Percentiles rank a stretch among this genome's conserved stretches.
Conservation (phyloP, 2,797 vertebrate species). For the Trichosurus vulpecula region DNA sequence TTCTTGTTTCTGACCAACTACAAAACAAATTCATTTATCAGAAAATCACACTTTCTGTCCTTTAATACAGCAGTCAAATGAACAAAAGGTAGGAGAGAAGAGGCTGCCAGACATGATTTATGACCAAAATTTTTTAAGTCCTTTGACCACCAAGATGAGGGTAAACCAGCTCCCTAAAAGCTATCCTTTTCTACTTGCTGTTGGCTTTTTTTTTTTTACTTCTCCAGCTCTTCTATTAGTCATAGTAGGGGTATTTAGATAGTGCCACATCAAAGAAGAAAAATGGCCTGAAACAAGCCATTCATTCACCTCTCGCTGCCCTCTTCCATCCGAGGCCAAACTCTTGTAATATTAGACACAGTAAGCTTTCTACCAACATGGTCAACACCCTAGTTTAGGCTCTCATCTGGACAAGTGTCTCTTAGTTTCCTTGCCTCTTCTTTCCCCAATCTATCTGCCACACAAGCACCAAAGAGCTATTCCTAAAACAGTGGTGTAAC, state of each 20-base stretch:
- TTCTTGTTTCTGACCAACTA: background rate
- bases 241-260: background rate
- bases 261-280: background rate
- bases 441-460: slow-evolving; percentile 21
- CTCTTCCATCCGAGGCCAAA: background rate
- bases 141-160: background rate
- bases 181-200: background rate
- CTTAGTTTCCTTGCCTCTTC: background rate
- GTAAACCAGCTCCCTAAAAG: background rate
- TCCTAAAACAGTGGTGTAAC: slow-evolving; percentile 9
- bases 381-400: background rate
- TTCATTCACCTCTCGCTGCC: background rate
- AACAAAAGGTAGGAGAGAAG: background rate
- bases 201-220: background rate
- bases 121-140: background rate
- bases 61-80: background rate
- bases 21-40: background rate
- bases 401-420: background rate
- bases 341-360: background rate
- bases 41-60: background rate
- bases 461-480: background rate
- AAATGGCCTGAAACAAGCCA: background rate
- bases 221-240: background rate
- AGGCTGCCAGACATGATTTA: background rate
- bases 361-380: background rate